Evolutionary conservation across 2,888 invertebrate species (phyloP), one percentile per base, ranked within the genome.

Genomic region (Amiota communis): DNA sequence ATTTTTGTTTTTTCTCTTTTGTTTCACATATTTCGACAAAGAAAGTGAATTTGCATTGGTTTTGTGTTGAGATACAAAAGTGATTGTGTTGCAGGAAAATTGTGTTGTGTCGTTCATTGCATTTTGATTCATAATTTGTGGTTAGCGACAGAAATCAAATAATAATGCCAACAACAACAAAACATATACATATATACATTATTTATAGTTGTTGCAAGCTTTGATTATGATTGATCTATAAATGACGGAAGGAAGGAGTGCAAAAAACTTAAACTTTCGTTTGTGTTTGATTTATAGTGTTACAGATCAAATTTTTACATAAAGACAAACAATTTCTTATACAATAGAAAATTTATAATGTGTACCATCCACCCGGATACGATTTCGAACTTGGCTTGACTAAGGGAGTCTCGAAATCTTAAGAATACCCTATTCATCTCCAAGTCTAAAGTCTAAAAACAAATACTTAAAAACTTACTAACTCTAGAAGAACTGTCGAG

Each of bases 211-310:
- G 15, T 1, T 59, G 17, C 23, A 17, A 10, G 13, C 8, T 59
- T 59, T n/a, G 48, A 49, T 23, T 68, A 53, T 68, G 67, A 51
- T 68, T 68, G 67, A 68, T 68, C 23, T 65, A 46, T 46, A 68
- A 53, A 68, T 53, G 67, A 53, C 67, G 51, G 67, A 68, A 51
- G 51, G 67, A 68, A 51, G 23, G 36, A 36, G 36, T 36, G 36
- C 36, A 36, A 36, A 36, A 36, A 36, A 36, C 36, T 36, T 36
- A 36, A 36, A 36, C 36, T 36, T 36, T 36, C 36, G 36, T 36
- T 36, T 36, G 4, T 36, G 36, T 36, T 6, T 36, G 36, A 36
- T 36, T 36, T 36, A 36, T 36, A 36, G n/a, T n/a, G n/a, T n/a
- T n/a, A 36, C 36, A 36, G n/a, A 36, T 36, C 36, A 36, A 6